Evolutionary conservation across 2,113 vertebrate species (phyloP).

Genomic region (Nothoprocta perdicaria): DNA sequence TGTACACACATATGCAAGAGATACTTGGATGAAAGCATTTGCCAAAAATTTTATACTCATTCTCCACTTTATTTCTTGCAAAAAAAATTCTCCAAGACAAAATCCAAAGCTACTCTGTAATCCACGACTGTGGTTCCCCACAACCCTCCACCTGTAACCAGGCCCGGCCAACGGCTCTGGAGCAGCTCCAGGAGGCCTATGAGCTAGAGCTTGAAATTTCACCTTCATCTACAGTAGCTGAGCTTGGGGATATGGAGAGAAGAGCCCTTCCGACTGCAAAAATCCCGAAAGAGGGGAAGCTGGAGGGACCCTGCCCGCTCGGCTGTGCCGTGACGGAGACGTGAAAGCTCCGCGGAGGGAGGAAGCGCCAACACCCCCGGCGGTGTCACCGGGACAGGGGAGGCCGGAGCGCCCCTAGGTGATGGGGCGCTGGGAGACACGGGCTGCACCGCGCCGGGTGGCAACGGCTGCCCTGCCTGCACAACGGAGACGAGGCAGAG

Average conservation of each 20-base stretch:
- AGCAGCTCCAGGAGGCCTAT: neutral
- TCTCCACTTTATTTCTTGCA: neutral
- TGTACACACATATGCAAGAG: neutral
- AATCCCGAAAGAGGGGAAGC: rapidly evolving
- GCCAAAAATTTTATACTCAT: neutral
- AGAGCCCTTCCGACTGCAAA: neutral
- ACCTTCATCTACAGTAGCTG: neutral
- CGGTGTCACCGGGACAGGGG: neutral
- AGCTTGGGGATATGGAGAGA: neutral
- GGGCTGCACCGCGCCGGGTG: neutral
- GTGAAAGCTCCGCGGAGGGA: neutral
- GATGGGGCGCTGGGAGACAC: neutral
- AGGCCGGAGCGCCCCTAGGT: neutral
- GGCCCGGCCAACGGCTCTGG: neutral
- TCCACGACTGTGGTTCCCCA: neutral
- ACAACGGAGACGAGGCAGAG: neutral
- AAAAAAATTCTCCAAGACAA: neutral
- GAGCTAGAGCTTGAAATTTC: neutral
- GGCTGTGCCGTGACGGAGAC: neutral
- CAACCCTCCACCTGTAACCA: neutral
- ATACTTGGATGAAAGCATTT: neutral
- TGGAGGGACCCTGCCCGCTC: neutral
- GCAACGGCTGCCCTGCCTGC: neutral
- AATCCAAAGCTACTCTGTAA: neutral
- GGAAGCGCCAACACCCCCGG: neutral